Conservation (phyloP, 2,797 vertebrate genomes). For the Eidolon dupreanum region DNA sequence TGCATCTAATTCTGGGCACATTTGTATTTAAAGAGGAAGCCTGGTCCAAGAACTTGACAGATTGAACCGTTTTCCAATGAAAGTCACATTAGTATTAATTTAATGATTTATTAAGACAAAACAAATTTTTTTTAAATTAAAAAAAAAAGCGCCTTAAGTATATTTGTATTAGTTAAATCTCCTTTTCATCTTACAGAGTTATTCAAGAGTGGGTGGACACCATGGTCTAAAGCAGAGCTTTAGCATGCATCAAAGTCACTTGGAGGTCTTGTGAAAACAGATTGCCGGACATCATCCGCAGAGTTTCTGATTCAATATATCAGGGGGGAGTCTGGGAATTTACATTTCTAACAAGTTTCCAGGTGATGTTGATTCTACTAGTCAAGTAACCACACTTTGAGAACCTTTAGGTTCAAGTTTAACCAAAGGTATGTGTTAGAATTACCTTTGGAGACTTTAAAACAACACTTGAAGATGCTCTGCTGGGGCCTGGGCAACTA, state of each 20-base stretch:
- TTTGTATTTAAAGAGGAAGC: conserved; percentile 21
- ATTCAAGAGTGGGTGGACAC: background rate
- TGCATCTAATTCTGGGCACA: background rate
- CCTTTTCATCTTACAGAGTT: conserved; percentile 27
- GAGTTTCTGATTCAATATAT: conserved; percentile 1
- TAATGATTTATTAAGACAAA: conserved; percentile 27
- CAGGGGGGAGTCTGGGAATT: background rate
- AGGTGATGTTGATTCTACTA: background rate
- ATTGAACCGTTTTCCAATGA: background rate
- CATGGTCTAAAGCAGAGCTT: background rate
- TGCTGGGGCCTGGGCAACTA: background rate
- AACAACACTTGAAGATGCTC: background rate
- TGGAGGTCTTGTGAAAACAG: background rate
- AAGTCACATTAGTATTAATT: conserved; percentile 15
- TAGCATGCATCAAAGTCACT: background rate
- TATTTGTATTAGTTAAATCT: conserved; percentile 51
- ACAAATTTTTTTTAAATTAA: background rate
- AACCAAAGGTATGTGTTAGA: background rate
- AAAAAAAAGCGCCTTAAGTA: conserved; percentile 6
- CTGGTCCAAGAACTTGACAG: background rate
- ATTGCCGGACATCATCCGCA: background rate
- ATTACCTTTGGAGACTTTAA: background rate
- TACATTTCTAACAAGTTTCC: background rate
- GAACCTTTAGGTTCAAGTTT: background rate
- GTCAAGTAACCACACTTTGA: background rate